Base-by-base conservation (phyloP, 2,888 invertebrate species). In the Ectemnius cavifrons region DNA sequence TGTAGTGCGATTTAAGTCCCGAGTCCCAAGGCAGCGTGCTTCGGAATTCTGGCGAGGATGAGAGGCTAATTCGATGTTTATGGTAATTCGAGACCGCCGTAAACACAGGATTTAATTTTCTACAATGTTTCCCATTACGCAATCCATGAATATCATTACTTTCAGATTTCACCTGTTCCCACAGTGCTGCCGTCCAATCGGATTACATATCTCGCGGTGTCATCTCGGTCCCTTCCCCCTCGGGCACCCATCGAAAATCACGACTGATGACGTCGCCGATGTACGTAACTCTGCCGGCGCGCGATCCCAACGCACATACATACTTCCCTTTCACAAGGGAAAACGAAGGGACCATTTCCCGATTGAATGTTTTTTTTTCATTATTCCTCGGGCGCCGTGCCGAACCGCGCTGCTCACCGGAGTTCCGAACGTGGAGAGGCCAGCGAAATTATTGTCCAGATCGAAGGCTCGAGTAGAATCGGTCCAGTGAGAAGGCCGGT, bases 131-230 rank as follows among this genome's bases (percentile, higher is more conserved):
- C 27, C 58, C 71, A 61, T 80, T 80, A 76, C 75, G 77, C 71
- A 71, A 83, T 79, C 75, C 74, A 63, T 76, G 82, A 77, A 82
- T 83, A 83, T 75, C 67, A 63, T 78, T 80, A 78, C 58, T 68
- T 70, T 73, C 63, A 56, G 63, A 77, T 78, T 81, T 78, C 75
- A 71, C 75, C 66, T 37, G 76, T 82, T 82, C 82, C 79, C 83
- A 83, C 83, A 83, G 75, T 80, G 61, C 57, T 58, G 20, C 63
- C 63, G 69, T 18, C 63, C n/a, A 16, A 52, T 28, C 61, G 63
- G 65, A 75, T 77, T 83, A 37, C 37, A 37, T 37, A 79, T 82
- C 83, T 66, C 49, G 6, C 11, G 18, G 75, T 76, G 79, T 80
- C 74, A 83, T 82, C 81, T 79, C 75, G 67, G 63, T 49, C 16